Percentiles rank a stretch among this genome's conserved stretches.
These are phyloP conservation scores for Cremastobaeus sp. DNA, from an alignment of 2,888 invertebrate species.

Conservation along the genomic window DNA sequence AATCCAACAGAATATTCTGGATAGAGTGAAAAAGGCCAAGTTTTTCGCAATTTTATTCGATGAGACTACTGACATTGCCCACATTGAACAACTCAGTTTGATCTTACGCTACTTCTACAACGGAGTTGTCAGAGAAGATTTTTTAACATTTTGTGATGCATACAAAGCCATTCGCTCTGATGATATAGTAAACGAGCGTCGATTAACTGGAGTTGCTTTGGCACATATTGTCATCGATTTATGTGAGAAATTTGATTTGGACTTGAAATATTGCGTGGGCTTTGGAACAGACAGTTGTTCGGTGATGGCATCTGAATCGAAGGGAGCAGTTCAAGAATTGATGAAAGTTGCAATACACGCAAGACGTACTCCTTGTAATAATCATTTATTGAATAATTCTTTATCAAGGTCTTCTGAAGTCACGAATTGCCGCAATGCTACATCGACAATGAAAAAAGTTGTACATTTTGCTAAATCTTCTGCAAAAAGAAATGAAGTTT, in stretches of 20 bases:
- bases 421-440: conserved; percentile 57
- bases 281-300: conserved; percentile 68
- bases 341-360: conserved; percentile 62
- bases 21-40: conserved; percentile 41
- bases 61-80: conserved; percentile 67
- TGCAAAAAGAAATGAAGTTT: conserved; percentile 56
- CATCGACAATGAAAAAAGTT: conserved; percentile 62
- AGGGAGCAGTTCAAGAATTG: conserved; percentile 66
- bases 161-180: conserved; percentile 55
- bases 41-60: conserved; percentile 66
- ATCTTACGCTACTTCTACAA: conserved; percentile 58
- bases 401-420: conserved; percentile 64
- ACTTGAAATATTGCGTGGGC: conserved; percentile 62
- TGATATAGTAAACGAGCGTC: conserved; percentile 55
- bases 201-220: conserved; percentile 62
- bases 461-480: conserved; percentile 62
- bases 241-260: conserved; percentile 61
- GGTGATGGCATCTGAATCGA: conserved; percentile 66
- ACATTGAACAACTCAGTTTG: conserved; percentile 66
- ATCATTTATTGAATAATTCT: conserved; percentile 66
- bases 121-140: conserved; percentile 56
- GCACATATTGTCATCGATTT: conserved; percentile 63
- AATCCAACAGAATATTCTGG: conserved; percentile 59
- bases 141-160: conserved; percentile 64
- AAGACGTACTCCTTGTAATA: conserved; percentile 65